Base-by-base conservation (phyloP, 2,888 invertebrate genomes). In the Tricholauxania praeusta region DNA sequence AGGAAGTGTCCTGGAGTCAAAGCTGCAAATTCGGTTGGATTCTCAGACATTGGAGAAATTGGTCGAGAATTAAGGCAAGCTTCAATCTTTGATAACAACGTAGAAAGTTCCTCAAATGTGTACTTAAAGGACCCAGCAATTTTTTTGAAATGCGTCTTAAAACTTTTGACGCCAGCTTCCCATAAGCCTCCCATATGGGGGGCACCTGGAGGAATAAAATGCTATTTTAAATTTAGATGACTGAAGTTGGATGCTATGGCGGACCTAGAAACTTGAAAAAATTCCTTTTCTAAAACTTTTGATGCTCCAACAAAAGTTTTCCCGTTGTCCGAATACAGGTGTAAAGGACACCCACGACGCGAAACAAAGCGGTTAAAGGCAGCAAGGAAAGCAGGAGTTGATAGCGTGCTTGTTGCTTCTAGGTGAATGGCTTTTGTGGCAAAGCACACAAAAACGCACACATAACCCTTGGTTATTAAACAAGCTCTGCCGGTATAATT, bases 101-200 rank as follows among this genome's bases (percentile, higher is more conserved):
- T 75, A 5, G 75, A 72, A 51, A 77, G n/a, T 19, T 75, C 74
- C 17, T 75, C 74, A 62, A 77, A 75, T 0, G 74, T 72, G 12
- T 74, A 69, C 2, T 72, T 74, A n/a, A 71, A 63, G 3, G 8
- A 17, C 6, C 53, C 63, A 1, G 69, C 51, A 32, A 72, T 73
- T 22, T 73, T 73, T 48, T 69, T 69, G 14, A 75, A 67, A 53
- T 75, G 72, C 15, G 71, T 53, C 52, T 76, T 74, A 10, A 76
- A 72, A 52, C 72, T 70, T 64, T 71, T 75, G 7, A 72, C 72
- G 0, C 74, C 74, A 8, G 74, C 72, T 22, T 75, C 75, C 73
- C 68, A 75, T 71, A 28, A 28, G 28, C 28, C 28, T 28, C 28
- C 28, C 28, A 28, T 28, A 55, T 75, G 72, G 17, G 72, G 75